phyloP scores from a whole-genome alignment of 2,888 invertebrate genomes.

The Mimas tiliae region DNA sequence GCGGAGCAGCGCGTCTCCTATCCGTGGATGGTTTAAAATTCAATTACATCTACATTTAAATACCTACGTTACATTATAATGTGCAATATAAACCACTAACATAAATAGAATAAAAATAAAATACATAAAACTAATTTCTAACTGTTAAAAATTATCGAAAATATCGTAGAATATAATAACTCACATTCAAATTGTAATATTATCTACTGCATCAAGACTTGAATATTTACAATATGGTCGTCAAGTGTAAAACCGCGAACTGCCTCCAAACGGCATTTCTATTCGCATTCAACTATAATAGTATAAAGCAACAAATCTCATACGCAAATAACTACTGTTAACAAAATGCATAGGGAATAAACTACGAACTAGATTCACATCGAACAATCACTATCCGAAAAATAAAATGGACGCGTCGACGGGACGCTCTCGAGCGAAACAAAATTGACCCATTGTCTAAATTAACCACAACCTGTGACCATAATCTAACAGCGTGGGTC shows the following conservation, averaged over 20 bases:
- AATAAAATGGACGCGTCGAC: slow-evolving; percentile 9
- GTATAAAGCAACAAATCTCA: slow-evolving; percentile 52
- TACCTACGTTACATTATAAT: slow-evolving; percentile 52
- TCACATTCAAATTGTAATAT: slow-evolving; percentile 10
- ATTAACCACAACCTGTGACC: slow-evolving; percentile 1
- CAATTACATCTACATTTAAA: slow-evolving; percentile 47
- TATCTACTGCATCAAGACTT: slow-evolving; percentile 33
- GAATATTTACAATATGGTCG: slow-evolving; percentile 64
- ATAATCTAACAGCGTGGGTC: background rate
- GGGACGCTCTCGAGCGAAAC: slow-evolving; percentile 5
- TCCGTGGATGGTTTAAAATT: slow-evolving; percentile 15
- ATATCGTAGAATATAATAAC: slow-evolving; percentile 35
- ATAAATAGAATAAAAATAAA: slow-evolving; percentile 66
- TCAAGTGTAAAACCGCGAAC: slow-evolving; percentile 27
- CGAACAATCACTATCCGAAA: slow-evolving; percentile 38
- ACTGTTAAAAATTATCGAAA: slow-evolving; percentile 59
- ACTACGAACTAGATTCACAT: slow-evolving; percentile 46
- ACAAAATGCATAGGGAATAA: slow-evolving; percentile 58
- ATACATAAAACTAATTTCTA: slow-evolving; percentile 58
- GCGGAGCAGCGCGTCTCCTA: slow-evolving; percentile 34
- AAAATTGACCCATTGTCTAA: background rate
- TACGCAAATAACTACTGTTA: slow-evolving; percentile 54
- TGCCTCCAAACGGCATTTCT: background rate
- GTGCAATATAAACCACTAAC: slow-evolving; percentile 65
- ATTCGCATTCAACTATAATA: slow-evolving; percentile 10